Percentiles rank a stretch among this genome's conserved stretches.
These are phyloP conservation scores for Trilocha varians DNA, from an alignment of 2,888 invertebrate species.

Conservation along the genomic window DNA sequence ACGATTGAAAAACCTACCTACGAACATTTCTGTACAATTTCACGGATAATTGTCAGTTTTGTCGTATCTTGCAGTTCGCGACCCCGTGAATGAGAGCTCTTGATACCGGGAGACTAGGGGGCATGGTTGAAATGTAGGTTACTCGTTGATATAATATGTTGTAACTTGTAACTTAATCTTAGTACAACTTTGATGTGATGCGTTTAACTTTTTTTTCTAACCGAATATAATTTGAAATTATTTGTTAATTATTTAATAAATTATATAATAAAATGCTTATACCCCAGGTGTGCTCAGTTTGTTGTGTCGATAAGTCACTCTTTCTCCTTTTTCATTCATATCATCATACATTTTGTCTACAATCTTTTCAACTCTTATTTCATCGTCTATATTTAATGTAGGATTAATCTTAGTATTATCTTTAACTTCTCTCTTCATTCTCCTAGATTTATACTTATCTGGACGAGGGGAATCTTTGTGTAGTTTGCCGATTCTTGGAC, in stretches of 20 bases:
- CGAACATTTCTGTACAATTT: too few species aligned
- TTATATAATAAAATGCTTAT: conserved; percentile 12
- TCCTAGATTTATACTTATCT: conserved; percentile 7
- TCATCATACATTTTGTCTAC: conserved; percentile 55
- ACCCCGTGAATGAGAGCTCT: too few species aligned
- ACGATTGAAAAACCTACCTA: too few species aligned
- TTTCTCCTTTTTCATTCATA: conserved; percentile 29
- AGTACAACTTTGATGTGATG: too few species aligned
- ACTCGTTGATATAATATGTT: too few species aligned
- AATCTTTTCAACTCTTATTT: conserved; percentile 38
- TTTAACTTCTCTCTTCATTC: conserved; percentile 22
- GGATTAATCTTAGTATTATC: conserved; percentile 19
- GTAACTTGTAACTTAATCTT: too few species aligned
- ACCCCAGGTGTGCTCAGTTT: conserved; percentile 10
- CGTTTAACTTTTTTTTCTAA: too few species aligned
- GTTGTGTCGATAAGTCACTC: conserved; percentile 30
- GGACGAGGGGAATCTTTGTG: conserved; percentile 11
- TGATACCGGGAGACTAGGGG: too few species aligned
- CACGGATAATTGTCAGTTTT: too few species aligned
- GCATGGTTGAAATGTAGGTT: too few species aligned
- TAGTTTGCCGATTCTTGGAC: conserved; percentile 8
- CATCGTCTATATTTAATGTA: conserved; percentile 24
- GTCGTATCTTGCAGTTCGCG: too few species aligned
- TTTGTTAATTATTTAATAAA: conserved; percentile 3
- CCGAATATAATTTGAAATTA: too few species aligned